phyloP scores from a whole-genome alignment of 2,888 invertebrate genomes.

The Hypolimnas misippus region DNA sequence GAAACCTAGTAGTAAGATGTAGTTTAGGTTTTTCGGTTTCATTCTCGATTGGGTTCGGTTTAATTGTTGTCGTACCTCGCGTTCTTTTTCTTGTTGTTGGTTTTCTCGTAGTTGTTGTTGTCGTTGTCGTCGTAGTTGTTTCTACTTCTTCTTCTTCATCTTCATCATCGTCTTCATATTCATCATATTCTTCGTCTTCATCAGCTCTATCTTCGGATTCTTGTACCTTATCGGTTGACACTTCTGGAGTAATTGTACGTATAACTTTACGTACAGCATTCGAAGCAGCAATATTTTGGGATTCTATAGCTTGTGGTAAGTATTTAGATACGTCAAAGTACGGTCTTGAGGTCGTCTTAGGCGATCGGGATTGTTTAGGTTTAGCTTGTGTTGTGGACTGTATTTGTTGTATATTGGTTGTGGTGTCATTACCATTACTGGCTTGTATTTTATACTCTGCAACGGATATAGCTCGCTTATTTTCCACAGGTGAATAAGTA shows the following conservation, averaged over 20 bases:
- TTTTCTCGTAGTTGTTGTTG: slow-evolving; percentile 56
- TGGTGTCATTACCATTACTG: slow-evolving; percentile 37
- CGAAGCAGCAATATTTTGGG: slow-evolving; percentile 58
- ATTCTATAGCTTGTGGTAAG: slow-evolving; percentile 49
- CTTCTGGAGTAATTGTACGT: slow-evolving; percentile 45
- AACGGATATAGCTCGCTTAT: slow-evolving; percentile 62
- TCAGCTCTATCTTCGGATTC: slow-evolving; percentile 40
- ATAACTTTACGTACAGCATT: slow-evolving; percentile 55
- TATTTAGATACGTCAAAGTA: slow-evolving; percentile 56
- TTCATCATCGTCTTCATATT: slow-evolving; percentile 59
- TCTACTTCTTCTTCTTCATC: slow-evolving; percentile 52
- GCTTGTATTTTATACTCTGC: slow-evolving; percentile 60
- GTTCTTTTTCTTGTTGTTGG: slow-evolving; percentile 54
- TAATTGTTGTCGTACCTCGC: slow-evolving; percentile 47
- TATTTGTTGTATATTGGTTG: slow-evolving; percentile 29
- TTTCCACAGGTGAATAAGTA: slow-evolving; percentile 64
- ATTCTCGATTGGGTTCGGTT: slow-evolving; percentile 43
- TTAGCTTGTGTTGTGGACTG: slow-evolving; percentile 27
- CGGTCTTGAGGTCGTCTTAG: slow-evolving; percentile 45
- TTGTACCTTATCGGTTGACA: slow-evolving; percentile 28
- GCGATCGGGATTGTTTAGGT: slow-evolving; percentile 35
- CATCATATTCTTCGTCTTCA: slow-evolving; percentile 50
- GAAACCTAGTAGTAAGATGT: slow-evolving; percentile 65
- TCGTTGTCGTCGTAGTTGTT: slow-evolving; percentile 44
- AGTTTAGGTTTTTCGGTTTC: slow-evolving; percentile 50